A percentile compares a stretch with the other conserved stretches of the same genome.
Evolutionary conservation across 2,113 vertebrate genomes (phyloP).

Genomic region (Platysternon megacephalum): DNA sequence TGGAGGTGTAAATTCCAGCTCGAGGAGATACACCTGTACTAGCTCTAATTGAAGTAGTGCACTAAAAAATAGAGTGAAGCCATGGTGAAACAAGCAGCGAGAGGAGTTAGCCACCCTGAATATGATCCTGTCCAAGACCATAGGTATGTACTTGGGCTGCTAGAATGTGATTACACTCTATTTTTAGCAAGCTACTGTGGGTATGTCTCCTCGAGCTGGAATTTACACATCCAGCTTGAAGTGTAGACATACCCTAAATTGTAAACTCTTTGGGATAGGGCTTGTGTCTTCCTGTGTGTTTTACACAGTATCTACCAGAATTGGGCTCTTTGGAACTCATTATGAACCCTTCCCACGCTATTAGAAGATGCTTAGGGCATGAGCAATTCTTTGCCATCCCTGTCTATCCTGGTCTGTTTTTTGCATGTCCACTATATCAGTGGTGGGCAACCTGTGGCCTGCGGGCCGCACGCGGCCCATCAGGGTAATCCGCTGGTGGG

Average conservation of each 20-base stretch:
- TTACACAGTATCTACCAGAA: neutral
- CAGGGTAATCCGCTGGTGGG: no score
- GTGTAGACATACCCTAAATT: accelerated
- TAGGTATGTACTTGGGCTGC: neutral
- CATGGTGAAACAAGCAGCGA: neutral
- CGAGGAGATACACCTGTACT: neutral
- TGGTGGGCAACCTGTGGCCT: no score
- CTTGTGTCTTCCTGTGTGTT: neutral
- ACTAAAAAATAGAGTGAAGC: neutral
- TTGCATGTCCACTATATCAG: neutral
- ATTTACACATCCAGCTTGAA: neutral
- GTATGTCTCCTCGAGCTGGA: neutral
- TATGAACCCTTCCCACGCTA: neutral
- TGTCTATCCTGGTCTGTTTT: neutral
- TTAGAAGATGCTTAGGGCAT: neutral
- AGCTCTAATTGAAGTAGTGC: neutral
- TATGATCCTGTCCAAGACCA: neutral
- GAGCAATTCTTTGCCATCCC: neutral
- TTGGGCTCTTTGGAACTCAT: neutral
- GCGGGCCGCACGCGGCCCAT: no score
- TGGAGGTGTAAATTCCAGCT: neutral
- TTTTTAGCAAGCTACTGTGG: neutral
- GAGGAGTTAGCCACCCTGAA: neutral
- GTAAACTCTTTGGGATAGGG: neutral
- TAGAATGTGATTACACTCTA: neutral